A percentile compares a stretch with the other conserved stretches of the same genome.
Evolutionary conservation across 2,888 invertebrate genomes (phyloP).

Genomic region (Epinotia nisella): DNA sequence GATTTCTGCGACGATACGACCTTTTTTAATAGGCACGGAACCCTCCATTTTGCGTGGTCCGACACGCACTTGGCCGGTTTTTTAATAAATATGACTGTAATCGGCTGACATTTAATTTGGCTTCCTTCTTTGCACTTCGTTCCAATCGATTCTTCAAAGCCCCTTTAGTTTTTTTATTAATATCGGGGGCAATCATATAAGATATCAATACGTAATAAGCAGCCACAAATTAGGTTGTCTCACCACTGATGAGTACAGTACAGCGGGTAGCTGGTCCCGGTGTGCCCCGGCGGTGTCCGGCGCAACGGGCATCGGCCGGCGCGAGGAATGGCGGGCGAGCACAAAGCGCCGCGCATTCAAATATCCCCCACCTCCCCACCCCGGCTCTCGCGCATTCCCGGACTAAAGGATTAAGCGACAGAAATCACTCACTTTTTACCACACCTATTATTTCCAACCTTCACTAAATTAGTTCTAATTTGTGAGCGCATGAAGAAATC

Average conservation of each 20-base stretch:
- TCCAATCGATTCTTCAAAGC: no score
- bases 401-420: constrained; percentile 63
- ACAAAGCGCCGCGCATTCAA: constrained; percentile 43
- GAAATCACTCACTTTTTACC: constrained; percentile 63
- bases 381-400: constrained; percentile 26
- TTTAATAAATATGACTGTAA: no score
- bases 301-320: constrained; percentile 38
- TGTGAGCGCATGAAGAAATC: constrained; percentile 40
- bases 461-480: constrained; percentile 41
- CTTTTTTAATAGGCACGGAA: no score
- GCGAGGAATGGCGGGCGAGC: constrained; percentile 40
- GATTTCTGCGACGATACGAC: no score
- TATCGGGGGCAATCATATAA: no score
- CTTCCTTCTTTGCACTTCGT: no score
- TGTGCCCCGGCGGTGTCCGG: constrained; percentile 22
- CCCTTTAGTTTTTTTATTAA: no score
- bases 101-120: no score
- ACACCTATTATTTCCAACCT: constrained; percentile 50
- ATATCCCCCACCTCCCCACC: constrained; percentile 28
- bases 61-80: no score
- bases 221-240: no score
- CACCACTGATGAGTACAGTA: background rate
- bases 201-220: no score
- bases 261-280: constrained; percentile 26
- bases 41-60: no score